phyloP scores from a whole-genome alignment of 2,113 vertebrate species.

The Serinus canaria region DNA sequence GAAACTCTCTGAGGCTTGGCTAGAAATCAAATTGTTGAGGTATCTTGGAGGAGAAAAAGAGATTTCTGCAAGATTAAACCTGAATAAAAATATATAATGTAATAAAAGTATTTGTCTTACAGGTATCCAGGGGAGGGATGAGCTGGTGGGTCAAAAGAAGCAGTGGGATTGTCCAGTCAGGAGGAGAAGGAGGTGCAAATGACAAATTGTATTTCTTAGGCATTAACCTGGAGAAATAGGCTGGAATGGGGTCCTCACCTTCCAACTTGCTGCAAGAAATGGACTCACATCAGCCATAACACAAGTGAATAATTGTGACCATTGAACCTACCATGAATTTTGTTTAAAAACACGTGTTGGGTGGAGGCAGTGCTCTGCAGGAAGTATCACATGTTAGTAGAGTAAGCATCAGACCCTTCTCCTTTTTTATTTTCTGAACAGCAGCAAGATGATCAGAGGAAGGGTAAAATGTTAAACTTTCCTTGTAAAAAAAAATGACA shows the following conservation, averaged over 20 bases:
- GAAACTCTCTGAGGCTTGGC: background rate
- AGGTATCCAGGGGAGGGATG: background rate
- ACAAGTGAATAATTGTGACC: slow-evolving; percentile 39
- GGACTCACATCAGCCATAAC: slow-evolving; percentile 25
- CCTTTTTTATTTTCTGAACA: slow-evolving; percentile 17
- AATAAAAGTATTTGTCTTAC: background rate
- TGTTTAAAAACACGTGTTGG: slow-evolving; percentile 61
- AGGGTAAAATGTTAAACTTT: slow-evolving; percentile 49
- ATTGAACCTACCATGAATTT: slow-evolving; percentile 31
- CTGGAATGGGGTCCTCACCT: background rate
- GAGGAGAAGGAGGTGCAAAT: background rate
- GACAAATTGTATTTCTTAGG: background rate
- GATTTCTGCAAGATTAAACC: slow-evolving; percentile 1
- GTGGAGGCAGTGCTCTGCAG: slow-evolving; percentile 53
- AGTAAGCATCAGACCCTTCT: background rate
- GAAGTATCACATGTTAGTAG: slow-evolving; percentile 57
- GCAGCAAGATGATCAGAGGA: slow-evolving; percentile 56
- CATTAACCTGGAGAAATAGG: background rate
- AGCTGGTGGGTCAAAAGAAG: background rate
- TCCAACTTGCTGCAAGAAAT: background rate
- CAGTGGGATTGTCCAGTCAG: background rate
- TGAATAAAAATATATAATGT: background rate
- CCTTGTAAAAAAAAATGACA: slow-evolving; percentile 30
- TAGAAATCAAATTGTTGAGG: background rate
- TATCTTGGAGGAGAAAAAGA: background rate